Evolutionary conservation across 2,888 invertebrate genomes (phyloP), one percentile per base, ranked within the genome.

Genomic region (Ectemnius continuus): DNA sequence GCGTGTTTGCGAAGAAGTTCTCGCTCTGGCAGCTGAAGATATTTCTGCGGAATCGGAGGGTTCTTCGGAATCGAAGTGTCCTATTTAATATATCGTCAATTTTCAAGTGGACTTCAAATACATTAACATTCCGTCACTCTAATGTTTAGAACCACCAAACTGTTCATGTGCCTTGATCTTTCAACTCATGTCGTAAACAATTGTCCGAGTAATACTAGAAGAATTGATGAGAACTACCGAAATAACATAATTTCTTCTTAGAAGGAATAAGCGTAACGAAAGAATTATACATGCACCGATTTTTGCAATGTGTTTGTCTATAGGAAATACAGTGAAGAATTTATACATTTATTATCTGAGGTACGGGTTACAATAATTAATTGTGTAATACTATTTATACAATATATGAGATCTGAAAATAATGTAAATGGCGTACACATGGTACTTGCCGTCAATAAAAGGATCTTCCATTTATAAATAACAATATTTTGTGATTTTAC

Each of bases 1-100:
- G 89, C 93, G 93, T 79, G 93, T 96, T 46, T 95, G 95, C 88
- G 95, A 96, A 89, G 94, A 95, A 88, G 93, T 96, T 28, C 88
- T 94, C 28, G 92, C 93, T 5, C 88, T 94, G 68, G 92, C 93
- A 59, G 91, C 91, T n/a, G 86, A 88, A 61, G 86, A 86, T 61
- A 81, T 86, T 26, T 76, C 87, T 14, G 71, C 74, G n/a, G 81
- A 85, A 61, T 66, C 76, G 16, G 79, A 84, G 20, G 71, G 77
- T 66, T 76, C 83, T 14, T 82, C 81, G 6, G 88, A 87, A 68
- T 88, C 87, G 1, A 89, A 89, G 59, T 89, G 85, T 69, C 87
- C 89, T 58, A 89, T 89, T 65, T 89, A 75, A 86, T 52, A 58
- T 56, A 26, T 36, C 2, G 28, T 65, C 20, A 16, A 28, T 57